A percentile compares a stretch with the other conserved stretches of the same genome.
These are phyloP conservation scores for Spodoptera exigua DNA, from an alignment of 2,888 invertebrate genomes.

Conservation along the genomic window DNA sequence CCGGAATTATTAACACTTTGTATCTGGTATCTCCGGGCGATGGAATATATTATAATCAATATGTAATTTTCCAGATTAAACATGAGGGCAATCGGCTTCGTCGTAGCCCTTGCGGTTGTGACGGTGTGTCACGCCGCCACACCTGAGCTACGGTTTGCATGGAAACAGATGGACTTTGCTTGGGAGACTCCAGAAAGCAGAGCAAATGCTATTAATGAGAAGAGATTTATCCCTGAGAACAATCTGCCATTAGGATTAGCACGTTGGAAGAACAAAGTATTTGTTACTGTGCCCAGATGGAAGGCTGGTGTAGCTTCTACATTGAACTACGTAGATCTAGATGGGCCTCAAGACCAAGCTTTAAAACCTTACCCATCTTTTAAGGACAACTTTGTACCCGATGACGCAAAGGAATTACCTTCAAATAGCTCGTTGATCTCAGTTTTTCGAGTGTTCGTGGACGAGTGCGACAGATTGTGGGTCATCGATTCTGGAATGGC, in stretches of 20 bases:
- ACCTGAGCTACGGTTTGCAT: constrained; percentile 91
- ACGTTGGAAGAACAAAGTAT: constrained; percentile 92
- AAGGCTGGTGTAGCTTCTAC: constrained; percentile 92
- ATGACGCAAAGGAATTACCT: constrained; percentile 79
- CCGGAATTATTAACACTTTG: constrained; percentile 12
- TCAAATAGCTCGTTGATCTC: constrained; percentile 91
- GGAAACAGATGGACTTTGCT: constrained; percentile 91
- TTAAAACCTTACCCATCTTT: constrained; percentile 94
- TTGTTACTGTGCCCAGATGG: constrained; percentile 92
- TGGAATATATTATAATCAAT: constrained; percentile 4
- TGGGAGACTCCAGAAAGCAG: constrained; percentile 91
- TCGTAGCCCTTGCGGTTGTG: constrained; percentile 71
- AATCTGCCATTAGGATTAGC: constrained; percentile 93
- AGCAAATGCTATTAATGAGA: constrained; percentile 89
- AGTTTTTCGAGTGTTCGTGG: constrained; percentile 92
- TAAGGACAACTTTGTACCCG: constrained; percentile 93
- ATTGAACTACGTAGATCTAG: constrained; percentile 91
- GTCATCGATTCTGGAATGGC: constrained; percentile 94
- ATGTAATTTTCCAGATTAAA: constrained; percentile 61
- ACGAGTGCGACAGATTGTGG: constrained; percentile 94
- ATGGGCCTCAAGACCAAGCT: constrained; percentile 91
- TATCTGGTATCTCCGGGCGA: background rate
- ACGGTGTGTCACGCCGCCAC: constrained; percentile 80
- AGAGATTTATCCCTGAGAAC: constrained; percentile 90
- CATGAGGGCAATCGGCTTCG: constrained; percentile 71